Percentiles rank a stretch among this genome's conserved stretches.
These are phyloP conservation scores for Netelia melanura DNA, from an alignment of 2,888 invertebrate genomes.

Conservation along the genomic window DNA sequence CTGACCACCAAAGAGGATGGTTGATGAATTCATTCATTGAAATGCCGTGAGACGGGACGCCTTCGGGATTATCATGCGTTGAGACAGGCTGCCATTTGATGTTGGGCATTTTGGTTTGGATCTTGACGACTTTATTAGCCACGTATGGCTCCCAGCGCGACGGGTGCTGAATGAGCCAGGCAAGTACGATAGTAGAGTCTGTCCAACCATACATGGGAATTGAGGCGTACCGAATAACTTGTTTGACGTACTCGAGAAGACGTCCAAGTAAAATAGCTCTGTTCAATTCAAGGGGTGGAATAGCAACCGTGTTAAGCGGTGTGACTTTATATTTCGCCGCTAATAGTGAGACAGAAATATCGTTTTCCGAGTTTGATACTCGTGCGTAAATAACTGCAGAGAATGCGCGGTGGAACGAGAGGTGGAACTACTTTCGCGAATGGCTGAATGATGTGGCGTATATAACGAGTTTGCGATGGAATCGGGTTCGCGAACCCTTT, in stretches of 20 bases:
- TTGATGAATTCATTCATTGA: slow-evolving; percentile 57
- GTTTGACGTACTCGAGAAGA: slow-evolving; percentile 40
- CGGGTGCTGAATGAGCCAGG: slow-evolving; percentile 71
- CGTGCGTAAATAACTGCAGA: slow-evolving; percentile 21
- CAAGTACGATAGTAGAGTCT: slow-evolving; percentile 72
- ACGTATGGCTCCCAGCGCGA: slow-evolving; percentile 69
- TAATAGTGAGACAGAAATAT: neutral
- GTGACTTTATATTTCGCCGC: slow-evolving; percentile 20
- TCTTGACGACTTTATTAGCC: slow-evolving; percentile 76
- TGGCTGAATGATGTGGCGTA: slow-evolving; percentile 34
- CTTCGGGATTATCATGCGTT: slow-evolving; percentile 76
- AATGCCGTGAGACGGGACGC: slow-evolving; percentile 76
- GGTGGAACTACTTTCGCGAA: slow-evolving; percentile 40
- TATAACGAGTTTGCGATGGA: neutral
- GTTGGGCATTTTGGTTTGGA: slow-evolving; percentile 71
- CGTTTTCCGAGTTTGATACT: neutral
- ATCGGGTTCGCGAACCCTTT: slow-evolving; percentile 12
- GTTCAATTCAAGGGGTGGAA: slow-evolving; percentile 39
- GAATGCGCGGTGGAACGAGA: slow-evolving; percentile 40
- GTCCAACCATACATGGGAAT: slow-evolving; percentile 50
- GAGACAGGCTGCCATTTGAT: slow-evolving; percentile 74
- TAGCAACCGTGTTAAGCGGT: slow-evolving; percentile 8
- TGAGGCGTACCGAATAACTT: neutral
- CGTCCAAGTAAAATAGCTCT: neutral
- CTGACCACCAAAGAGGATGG: slow-evolving; percentile 69